phyloP scores from a whole-genome alignment of 2,113 vertebrate genomes.

The Hippopotamus amphibius region DNA sequence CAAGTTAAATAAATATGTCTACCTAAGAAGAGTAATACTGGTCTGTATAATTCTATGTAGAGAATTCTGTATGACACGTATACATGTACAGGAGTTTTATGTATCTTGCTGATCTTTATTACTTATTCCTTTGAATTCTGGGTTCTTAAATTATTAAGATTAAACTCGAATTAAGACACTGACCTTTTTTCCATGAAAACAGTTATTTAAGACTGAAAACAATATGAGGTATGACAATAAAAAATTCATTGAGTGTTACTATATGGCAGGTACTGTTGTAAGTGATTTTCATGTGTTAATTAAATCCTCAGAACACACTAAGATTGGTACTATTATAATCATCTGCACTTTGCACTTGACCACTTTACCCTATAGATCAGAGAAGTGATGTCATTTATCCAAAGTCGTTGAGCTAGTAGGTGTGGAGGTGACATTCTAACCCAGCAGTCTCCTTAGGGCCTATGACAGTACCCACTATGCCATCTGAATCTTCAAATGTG shows the following conservation, averaged over 20 bases:
- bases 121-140: background rate
- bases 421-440: background rate
- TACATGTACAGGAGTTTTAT: background rate
- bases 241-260: background rate
- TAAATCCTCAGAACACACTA: background rate
- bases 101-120: background rate
- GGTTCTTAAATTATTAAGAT: background rate
- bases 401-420: background rate
- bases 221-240: background rate
- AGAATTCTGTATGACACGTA: background rate
- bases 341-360: background rate
- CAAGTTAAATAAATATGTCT: conserved; percentile 20
- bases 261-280: background rate
- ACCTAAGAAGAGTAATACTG: background rate
- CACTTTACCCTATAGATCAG: background rate
- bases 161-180: background rate
- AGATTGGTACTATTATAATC: background rate
- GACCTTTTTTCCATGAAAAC: background rate
- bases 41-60: background rate
- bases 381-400: rapidly evolving
- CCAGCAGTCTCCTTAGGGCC: too few species aligned
- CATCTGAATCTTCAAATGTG: too few species aligned
- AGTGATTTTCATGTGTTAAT: background rate
- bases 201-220: background rate
- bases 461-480: rapidly evolving